Evolutionary conservation across 53 echinoderm and acorn worm species (phyloP).

Genomic region (Zoroaster sp.): DNA sequence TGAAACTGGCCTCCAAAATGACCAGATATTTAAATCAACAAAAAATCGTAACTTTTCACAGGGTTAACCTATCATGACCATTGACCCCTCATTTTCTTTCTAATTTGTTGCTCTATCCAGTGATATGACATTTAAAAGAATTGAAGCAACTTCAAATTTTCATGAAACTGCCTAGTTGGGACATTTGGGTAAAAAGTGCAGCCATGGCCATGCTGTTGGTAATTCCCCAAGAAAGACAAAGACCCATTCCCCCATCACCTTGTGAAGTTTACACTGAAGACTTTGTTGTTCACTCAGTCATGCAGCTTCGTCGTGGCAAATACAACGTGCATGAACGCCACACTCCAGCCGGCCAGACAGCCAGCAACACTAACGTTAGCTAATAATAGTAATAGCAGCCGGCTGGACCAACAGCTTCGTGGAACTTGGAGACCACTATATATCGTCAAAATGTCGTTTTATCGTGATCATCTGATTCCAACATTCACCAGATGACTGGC

Average conservation of each 20-base stretch:
- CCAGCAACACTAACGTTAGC: conserved; percentile 11
- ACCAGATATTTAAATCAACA: no score
- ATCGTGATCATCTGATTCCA: background rate
- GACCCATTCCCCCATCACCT: background rate
- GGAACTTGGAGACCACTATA: conserved; percentile 17
- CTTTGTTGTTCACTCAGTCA: conserved; percentile 38
- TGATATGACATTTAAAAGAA: no score
- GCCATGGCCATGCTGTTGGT: no score
- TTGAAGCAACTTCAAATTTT: no score
- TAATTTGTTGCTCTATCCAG: no score
- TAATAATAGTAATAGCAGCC: no score
- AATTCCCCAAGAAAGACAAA: background rate
- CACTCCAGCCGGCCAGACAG: background rate
- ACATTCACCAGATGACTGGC: background rate
- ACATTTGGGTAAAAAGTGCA: no score
- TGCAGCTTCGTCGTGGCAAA: background rate
- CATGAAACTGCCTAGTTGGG: no score
- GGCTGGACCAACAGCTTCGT: background rate
- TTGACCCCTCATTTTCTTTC: no score
- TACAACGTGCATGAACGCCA: background rate
- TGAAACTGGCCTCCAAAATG: no score
- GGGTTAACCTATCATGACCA: no score
- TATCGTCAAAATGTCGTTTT: conserved; percentile 13
- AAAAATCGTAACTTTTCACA: no score
- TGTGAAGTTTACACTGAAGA: background rate